These are phyloP conservation scores for Oryzias melastigma DNA, from an alignment of 2,113 vertebrate species.

Conservation along the genomic window DNA sequence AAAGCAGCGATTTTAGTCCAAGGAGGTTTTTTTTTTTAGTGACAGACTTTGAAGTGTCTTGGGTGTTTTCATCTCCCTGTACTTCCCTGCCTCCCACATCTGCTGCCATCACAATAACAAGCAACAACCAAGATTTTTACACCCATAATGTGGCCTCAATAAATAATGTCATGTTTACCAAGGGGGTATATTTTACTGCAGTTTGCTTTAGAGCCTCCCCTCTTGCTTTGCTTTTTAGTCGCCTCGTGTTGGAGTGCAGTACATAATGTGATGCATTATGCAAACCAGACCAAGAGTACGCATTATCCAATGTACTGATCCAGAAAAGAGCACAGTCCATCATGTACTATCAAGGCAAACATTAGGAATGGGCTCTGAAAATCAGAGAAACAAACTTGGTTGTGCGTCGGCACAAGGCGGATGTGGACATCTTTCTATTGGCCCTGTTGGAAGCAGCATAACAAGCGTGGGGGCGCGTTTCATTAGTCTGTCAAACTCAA, in stretches of 20 bases:
- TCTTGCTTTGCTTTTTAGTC: constrained; percentile 18
- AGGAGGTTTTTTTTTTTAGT: constrained; percentile 10
- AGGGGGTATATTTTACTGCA: constrained; percentile 62
- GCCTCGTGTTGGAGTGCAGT: constrained; percentile 29
- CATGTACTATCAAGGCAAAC: constrained; percentile 5
- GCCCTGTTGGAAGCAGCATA: constrained; percentile 39
- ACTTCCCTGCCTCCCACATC: constrained; percentile 60
- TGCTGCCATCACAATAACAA: constrained; percentile 60
- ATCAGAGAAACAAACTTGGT: constrained; percentile 12
- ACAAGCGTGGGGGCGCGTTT: constrained; percentile 66
- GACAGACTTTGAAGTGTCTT: constrained; percentile 59
- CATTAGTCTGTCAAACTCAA: constrained; percentile 78
- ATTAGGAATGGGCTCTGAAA: constrained; percentile 13
- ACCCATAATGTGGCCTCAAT: constrained; percentile 65
- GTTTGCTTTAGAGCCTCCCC: constrained; percentile 50
- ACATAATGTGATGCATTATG: constrained; percentile 46
- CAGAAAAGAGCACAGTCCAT: constrained; percentile 17
- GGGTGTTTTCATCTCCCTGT: constrained; percentile 35
- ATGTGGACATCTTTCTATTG: constrained; percentile 28
- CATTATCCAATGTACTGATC: constrained; percentile 36
- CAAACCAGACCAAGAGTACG: constrained; percentile 19
- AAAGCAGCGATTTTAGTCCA: constrained; percentile 27
- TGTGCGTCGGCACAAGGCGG: constrained; percentile 14
- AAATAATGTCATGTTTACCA: constrained; percentile 68
- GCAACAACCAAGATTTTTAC: constrained; percentile 65